Evolutionary conservation across 2,888 invertebrate genomes (phyloP).

Genomic region (Chloromyia formosa): DNA sequence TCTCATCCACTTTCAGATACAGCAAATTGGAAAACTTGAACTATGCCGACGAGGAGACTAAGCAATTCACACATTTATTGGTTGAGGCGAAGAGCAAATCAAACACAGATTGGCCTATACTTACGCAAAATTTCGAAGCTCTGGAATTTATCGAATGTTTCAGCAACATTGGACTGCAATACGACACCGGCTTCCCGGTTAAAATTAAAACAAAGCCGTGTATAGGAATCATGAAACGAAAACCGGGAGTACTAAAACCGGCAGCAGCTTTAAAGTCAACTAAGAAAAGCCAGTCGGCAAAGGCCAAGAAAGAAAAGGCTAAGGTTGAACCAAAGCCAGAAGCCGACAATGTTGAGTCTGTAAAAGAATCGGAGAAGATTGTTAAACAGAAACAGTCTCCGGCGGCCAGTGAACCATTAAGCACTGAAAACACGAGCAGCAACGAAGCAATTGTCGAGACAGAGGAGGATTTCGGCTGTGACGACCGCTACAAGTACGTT

Average conservation of each 20-base stretch:
- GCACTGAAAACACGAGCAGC: constrained; percentile 22
- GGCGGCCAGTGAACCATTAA: neutral
- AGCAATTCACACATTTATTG: constrained; percentile 79
- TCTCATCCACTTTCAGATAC: constrained; percentile 67
- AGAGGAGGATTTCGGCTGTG: constrained; percentile 13
- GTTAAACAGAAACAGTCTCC: neutral
- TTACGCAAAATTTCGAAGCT: constrained; percentile 76
- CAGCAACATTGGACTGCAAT: constrained; percentile 82
- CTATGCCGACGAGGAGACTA: constrained; percentile 72
- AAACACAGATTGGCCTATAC: constrained; percentile 75
- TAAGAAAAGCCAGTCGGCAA: neutral
- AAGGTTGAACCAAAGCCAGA: neutral
- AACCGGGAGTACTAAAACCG: constrained; percentile 52
- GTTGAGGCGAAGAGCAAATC: constrained; percentile 85
- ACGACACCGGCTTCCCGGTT: constrained; percentile 79
- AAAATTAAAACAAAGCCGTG: constrained; percentile 84
- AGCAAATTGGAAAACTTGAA: constrained; percentile 82
- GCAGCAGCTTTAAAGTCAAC: neutral
- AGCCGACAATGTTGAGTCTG: neutral
- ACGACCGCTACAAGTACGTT: constrained; percentile 8
- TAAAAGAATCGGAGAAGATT: neutral
- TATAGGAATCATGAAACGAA: constrained; percentile 79
- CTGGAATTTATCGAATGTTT: constrained; percentile 84
- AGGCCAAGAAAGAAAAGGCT: constrained; percentile 9
- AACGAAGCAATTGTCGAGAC: constrained; percentile 15